Percentiles rank a stretch among this genome's conserved stretches.
These are phyloP conservation scores for Rallus crepitans DNA, from an alignment of 2,797 vertebrate species.

Conservation along the genomic window DNA sequence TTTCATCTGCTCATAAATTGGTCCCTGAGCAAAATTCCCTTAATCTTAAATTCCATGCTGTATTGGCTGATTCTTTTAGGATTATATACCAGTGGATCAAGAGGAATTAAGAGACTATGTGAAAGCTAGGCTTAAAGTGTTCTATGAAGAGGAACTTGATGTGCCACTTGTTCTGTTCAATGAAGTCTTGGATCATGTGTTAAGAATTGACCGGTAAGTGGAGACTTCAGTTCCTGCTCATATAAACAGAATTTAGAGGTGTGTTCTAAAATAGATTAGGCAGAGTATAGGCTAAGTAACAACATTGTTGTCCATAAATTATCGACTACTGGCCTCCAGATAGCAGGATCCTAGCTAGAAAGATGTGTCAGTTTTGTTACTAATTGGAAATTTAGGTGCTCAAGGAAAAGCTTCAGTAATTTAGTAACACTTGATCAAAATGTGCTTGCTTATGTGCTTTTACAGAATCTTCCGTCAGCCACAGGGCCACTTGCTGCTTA, in stretches of 20 bases:
- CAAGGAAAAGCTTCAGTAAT: neutral
- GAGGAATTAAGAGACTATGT: conserved; percentile 98
- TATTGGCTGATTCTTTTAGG: conserved; percentile 77
- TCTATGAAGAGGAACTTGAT: conserved; percentile 98
- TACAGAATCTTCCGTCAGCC: conserved; percentile 98
- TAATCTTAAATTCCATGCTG: neutral
- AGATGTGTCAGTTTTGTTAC: neutral
- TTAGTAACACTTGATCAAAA: neutral
- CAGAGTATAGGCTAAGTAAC: neutral
- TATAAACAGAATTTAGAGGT: neutral
- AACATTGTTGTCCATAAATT: neutral
- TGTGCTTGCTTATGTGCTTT: neutral
- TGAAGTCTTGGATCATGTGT: conserved; percentile 96
- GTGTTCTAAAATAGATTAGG: neutral
- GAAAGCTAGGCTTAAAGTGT: conserved; percentile 97
- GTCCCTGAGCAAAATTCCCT: neutral
- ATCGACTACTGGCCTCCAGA: neutral
- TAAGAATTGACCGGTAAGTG: conserved; percentile 93
- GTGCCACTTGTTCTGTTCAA: conserved; percentile 98
- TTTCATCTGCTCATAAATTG: neutral
- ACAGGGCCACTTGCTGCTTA: conserved; percentile 96
- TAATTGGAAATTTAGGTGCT: neutral
- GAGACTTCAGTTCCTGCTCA: neutral
- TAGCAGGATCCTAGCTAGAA: neutral
- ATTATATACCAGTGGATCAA: conserved; percentile 98